Base-by-base conservation (phyloP, 1,140 invertebrate species). In the Aphidius ervi region DNA sequence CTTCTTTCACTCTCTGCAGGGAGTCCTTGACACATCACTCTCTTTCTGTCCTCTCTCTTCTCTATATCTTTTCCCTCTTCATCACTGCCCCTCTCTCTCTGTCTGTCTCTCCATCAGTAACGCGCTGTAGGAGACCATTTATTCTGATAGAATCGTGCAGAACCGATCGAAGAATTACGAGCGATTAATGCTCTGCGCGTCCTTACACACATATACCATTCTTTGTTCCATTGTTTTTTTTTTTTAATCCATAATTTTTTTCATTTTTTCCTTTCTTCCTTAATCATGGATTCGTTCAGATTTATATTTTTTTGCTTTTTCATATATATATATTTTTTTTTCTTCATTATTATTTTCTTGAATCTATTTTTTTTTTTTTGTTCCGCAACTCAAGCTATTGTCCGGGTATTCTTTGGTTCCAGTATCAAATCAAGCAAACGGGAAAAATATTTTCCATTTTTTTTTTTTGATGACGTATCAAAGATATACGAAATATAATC, bases 141-240 rank as follows among this genome's bases (percentile, higher is more conserved):
- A 20, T 16, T 16, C 23, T 42, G 47, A 42, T 54, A 10, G 37
- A 52, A 46, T 45, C 41, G 9, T 43, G 39, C 49, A 55, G 56
- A 60, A 7, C 37, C 6, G 8, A 43, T 58, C 46, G n/a, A 39
- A 64, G 23, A 64, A 65, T 63, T 55, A 63, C 23, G 63, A 31
- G 45, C 46, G 46, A 39, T 62, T 62, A 41, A 56, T 58, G 40
- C 42, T 57, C 43, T 45, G 20, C 10, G 37, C 47, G 41, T 23
- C 7, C 48, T 37, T 41, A 37, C 46, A 39, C 55, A 16, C 55
- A 37, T 58, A 40, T 56, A 37, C 56, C 39, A 41, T 54, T 54
- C 7, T 45, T 47, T 41, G 20, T 56, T 56, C 39, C 43, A 54
- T 46, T 42, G 20, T 9, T 41, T 20, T 42, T 8, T 16, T 54